Base-by-base conservation (phyloP, 1,140 invertebrate species). In the Drosophila ironensis region DNA sequence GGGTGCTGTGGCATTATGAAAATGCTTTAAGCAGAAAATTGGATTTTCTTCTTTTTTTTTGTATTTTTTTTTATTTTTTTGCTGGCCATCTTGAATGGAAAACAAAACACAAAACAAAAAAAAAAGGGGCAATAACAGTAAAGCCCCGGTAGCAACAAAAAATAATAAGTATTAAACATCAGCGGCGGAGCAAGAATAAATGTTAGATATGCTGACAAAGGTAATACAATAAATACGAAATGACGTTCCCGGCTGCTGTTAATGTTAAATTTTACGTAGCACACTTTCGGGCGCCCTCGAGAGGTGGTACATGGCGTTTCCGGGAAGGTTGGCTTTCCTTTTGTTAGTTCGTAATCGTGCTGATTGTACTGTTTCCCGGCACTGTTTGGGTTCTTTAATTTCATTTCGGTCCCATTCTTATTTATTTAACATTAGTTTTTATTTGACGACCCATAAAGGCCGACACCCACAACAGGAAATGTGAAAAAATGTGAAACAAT, bases 151-250 rank as follows among this genome's bases (percentile, higher is more conserved):
- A 56, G 68, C 78, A 73, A 78, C 72, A 84, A 84, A 86, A 84
- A 86, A 86, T 80, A 86, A 86, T 86, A 86, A 86, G 80, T 69
- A 80, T 86, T 86, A 80, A 86, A 75, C 74, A 80, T 67, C 67
- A 63, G 51, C 37, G 57, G 67, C 48, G 56, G 57, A 74, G 63
- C 59, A 47, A 71, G 57, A 82, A 82, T 40, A 73, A 84, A 77
- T 77, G 73, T 82, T 84, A 82, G 77, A 82, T 82, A 82, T 82
- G 77, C 77, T 82, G 78, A 84, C 77, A 82, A 82, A 82, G 77
- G 77, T 82, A 82, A 77, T 84, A 78, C 78, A 82, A 82, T 82
- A 82, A 82, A 82, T 82, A 82, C 78, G 78, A 82, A 84, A 82
- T 82, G 78, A 84, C 69, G 70, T 33, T 57, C 40, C 22, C 44